Base-by-base conservation (phyloP, 2,113 vertebrate genomes). In the Nesoenas mayeri region DNA sequence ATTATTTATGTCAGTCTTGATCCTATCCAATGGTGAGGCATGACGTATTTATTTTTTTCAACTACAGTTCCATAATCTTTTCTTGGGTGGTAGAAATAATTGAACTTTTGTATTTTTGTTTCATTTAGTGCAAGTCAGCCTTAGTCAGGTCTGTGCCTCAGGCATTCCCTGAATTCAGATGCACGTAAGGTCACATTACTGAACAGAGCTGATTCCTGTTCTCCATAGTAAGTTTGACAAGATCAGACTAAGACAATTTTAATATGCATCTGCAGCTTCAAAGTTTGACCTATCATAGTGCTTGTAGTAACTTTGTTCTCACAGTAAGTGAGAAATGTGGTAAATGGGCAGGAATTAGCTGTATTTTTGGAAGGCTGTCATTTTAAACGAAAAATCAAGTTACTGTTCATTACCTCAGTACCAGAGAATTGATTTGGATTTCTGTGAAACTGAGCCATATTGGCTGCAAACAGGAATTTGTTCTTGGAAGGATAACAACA, bases 401-500 rank as follows among this genome's bases (percentile, higher is more conserved):
- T 93, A 85, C 79, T 92, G 61, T 95, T 96, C 69, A 69, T 97
- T 96, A 94, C 93, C 91, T 95, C 94, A 94, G 57, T 69, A 95
- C 89, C 66, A 82, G 61, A 87, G 89, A 92, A 95, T 75, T 92
- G 90, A 75, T 92, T 89, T 93, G 73, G 50, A 87, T 92, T 95
- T 95, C 83, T 96, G 80, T 97, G 96, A 96, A 93, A 95, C 61
- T 24, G 56, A 91, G 91, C 88, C 91, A 91, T 81, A 15, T 44
- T 96, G 96, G 91, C 91, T 92, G 96, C 92, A 94, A 95, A 89
- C 31, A 89, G 73, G 91, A 96, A 96, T 96, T 94, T 88, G 70
- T 91, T 94, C 91, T 96, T 96, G 93, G 93, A 95, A 96, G 83
- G 86, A 12, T 91, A 96, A 96, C 88, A 95, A 86, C 92, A 92